These are phyloP conservation scores for Patagioenas fasciata DNA, from an alignment of 2,113 vertebrate species.

Conservation along the genomic window DNA sequence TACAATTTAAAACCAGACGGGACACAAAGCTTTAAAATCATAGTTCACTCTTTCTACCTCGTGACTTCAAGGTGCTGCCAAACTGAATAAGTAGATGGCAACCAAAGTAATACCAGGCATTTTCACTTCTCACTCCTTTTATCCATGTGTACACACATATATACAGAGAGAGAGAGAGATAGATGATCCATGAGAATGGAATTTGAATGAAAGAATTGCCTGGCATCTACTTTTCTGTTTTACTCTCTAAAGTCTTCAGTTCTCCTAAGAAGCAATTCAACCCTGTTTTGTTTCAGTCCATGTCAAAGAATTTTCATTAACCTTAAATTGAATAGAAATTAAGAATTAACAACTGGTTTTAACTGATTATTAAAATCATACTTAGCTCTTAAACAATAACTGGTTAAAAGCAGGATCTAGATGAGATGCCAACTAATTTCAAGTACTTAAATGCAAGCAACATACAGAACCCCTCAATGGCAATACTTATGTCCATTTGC, in stretches of 20 bases:
- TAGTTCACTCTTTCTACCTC: background rate
- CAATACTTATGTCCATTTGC: background rate
- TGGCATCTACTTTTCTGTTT: background rate
- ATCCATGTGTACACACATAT: background rate
- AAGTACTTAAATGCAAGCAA: background rate
- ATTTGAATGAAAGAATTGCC: background rate
- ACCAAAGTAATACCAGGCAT: background rate
- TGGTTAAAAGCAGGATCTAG: background rate
- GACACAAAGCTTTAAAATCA: background rate
- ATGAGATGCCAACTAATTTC: background rate
- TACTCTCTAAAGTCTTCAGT: background rate
- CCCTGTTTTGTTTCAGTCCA: background rate
- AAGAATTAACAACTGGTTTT: background rate
- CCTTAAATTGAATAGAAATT: background rate
- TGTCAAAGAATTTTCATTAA: background rate
- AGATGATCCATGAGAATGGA: background rate
- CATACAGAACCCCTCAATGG: background rate
- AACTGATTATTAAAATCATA: background rate
- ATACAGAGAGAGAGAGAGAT: background rate
- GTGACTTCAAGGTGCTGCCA: background rate
- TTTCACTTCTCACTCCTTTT: background rate
- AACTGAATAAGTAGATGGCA: background rate
- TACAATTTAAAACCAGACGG: background rate
- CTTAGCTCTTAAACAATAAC: background rate
- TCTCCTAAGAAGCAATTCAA: background rate